A percentile compares a stretch with the other conserved stretches of the same genome.
Conservation (phyloP, 2,113 vertebrate genomes). For the Gymnobelideus leadbeateri region DNA sequence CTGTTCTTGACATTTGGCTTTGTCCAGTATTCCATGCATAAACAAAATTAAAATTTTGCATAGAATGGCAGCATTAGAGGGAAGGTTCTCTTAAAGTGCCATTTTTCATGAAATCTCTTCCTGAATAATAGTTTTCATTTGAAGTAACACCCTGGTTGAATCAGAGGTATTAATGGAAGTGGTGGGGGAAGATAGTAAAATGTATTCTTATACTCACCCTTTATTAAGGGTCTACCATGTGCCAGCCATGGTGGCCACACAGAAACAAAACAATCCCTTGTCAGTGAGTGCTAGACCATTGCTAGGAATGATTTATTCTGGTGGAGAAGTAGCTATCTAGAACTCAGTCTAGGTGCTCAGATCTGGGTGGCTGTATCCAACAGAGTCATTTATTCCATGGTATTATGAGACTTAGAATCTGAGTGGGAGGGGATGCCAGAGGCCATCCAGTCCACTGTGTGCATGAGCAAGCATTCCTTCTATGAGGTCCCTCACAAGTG, state of each 20-base stretch:
- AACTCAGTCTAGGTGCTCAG: background rate
- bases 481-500: background rate
- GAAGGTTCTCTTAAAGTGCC: background rate
- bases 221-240: background rate
- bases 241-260: background rate
- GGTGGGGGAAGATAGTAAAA: background rate
- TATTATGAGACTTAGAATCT: background rate
- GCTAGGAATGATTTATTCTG: background rate
- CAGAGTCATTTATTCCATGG: background rate
- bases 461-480: background rate
- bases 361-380: background rate
- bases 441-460: background rate
- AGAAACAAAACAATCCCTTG: background rate
- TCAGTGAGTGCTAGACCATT: background rate
- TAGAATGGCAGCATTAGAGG: background rate
- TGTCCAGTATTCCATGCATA: background rate
- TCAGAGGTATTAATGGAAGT: background rate
- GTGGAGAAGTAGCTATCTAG: background rate
- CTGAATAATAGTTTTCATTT: background rate
- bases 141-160: background rate
- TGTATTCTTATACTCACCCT: background rate
- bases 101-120: background rate
- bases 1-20: background rate
- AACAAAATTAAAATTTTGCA: background rate
- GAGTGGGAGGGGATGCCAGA: background rate